phyloP scores from a whole-genome alignment of 2,888 invertebrate species.

The Nasonia oneida region DNA sequence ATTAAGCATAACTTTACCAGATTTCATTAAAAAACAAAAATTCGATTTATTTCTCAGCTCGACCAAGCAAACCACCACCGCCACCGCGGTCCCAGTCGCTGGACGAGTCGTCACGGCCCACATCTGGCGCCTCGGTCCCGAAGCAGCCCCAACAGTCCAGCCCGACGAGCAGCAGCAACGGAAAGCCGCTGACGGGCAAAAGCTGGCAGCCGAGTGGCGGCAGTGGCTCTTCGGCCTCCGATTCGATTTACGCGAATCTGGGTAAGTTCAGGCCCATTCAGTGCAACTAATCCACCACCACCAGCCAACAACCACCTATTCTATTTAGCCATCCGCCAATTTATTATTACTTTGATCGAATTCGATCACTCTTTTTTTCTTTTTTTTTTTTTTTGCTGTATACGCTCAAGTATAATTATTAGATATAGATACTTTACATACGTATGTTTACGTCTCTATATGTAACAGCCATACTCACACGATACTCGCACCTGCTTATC shows the following conservation, averaged over 20 bases:
- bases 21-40: not conserved
- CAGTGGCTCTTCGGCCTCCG: slow-evolving; percentile 69
- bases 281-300: slow-evolving; percentile 75
- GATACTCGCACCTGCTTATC: slow-evolving; percentile 71
- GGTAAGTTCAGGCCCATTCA: slow-evolving; percentile 82
- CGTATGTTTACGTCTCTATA: slow-evolving; percentile 62
- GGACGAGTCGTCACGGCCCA: slow-evolving; percentile 78
- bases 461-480: slow-evolving; percentile 73
- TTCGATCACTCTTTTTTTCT: slow-evolving; percentile 13
- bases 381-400: slow-evolving; percentile 19
- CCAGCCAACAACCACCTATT: slow-evolving; percentile 51
- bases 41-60: slow-evolving; percentile 69
- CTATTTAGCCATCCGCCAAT: slow-evolving; percentile 63
- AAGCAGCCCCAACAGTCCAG: slow-evolving; percentile 69
- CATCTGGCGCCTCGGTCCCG: slow-evolving; percentile 65
- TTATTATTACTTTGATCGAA: slow-evolving; percentile 32
- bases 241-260: slow-evolving; percentile 88
- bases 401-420: slow-evolving; percentile 33
- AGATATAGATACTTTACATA: slow-evolving; percentile 53
- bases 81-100: slow-evolving; percentile 84
- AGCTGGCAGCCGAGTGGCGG: slow-evolving; percentile 65
- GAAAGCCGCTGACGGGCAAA: slow-evolving; percentile 59
- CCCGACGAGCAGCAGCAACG: slow-evolving; percentile 2
- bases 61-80: slow-evolving; percentile 87
- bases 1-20: too few relatives aligned